A percentile compares a stretch with the other conserved stretches of the same genome.
These are phyloP conservation scores for Loripinus fragilis DNA, from an alignment of 2,888 invertebrate species.

Conservation along the genomic window DNA sequence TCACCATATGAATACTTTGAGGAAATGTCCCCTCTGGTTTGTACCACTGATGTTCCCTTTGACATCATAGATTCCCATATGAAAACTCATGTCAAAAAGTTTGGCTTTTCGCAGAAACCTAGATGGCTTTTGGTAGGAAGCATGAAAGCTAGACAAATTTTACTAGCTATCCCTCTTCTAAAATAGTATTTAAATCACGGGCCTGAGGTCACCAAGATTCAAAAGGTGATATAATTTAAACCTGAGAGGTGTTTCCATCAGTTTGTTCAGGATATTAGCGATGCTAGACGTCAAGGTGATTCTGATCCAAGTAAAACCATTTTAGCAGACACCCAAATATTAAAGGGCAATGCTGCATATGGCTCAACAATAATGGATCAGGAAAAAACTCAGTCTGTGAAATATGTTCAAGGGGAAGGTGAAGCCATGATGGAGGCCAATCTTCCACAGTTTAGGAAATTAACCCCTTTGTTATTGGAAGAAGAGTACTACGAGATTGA, in stretches of 20 bases:
- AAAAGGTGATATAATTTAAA: conserved; percentile 20
- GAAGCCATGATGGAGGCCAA: conserved; percentile 20
- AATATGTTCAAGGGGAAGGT: conserved; percentile 27
- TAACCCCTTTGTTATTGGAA: conserved; percentile 18
- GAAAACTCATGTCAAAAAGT: conserved; percentile 25
- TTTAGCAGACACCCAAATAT: conserved; percentile 19
- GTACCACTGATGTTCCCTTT: conserved; percentile 29
- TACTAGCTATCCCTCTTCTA: conserved; percentile 43
- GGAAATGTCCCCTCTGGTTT: conserved; percentile 41
- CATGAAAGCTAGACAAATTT: conserved; percentile 35
- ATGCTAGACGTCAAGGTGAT: conserved; percentile 15
- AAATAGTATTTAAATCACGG: conserved; percentile 55
- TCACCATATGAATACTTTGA: conserved; percentile 35
- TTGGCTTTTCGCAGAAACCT: conserved; percentile 21
- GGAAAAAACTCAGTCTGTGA: conserved; percentile 22
- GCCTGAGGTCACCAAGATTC: conserved; percentile 37
- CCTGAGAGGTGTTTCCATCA: neutral
- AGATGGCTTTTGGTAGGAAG: conserved; percentile 37
- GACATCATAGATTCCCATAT: conserved; percentile 11
- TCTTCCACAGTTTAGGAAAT: conserved; percentile 20
- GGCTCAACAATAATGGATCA: conserved; percentile 47
- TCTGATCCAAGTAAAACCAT: neutral
- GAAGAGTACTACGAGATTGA: conserved; percentile 36
- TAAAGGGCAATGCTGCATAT: conserved; percentile 35
- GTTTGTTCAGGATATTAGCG: conserved; percentile 3